Conservation (phyloP, 2,113 vertebrate genomes). For the Rhegmatorhina hoffmannsi region DNA sequence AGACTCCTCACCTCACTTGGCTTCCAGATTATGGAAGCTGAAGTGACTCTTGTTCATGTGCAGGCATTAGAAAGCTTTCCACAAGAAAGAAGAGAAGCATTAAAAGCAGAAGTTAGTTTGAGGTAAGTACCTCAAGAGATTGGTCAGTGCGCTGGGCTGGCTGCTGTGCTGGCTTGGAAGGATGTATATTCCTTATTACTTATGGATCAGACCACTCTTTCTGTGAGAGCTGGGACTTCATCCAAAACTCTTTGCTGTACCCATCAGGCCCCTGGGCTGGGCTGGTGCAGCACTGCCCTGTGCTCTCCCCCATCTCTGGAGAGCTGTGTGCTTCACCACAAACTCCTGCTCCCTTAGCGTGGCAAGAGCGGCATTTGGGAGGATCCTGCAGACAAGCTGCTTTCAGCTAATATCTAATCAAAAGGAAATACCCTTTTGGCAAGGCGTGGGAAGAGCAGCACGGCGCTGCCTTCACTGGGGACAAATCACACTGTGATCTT, state of each 20-base stretch:
- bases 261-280: not conserved
- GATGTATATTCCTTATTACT: not conserved
- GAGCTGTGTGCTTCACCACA: fast-evolving
- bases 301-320: not conserved
- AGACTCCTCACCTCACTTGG: not conserved
- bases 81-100: not conserved
- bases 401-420: not conserved
- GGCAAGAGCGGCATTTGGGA: fast-evolving
- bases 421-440: constrained; percentile 9
- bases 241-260: fast-evolving
- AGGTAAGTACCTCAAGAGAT: not conserved
- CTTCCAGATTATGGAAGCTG: not conserved
- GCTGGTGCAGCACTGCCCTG: fast-evolving
- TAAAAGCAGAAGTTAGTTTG: not conserved
- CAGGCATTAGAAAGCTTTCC: not conserved
- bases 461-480: not conserved
- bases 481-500: not conserved
- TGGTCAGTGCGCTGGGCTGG: not conserved
- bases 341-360: not conserved
- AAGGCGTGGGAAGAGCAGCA: not conserved
- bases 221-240: not conserved
- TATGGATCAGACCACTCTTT: fast-evolving
- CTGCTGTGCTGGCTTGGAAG: not conserved
- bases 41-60: fast-evolving
- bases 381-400: not conserved